Base-by-base conservation (phyloP, 2,888 invertebrate species). In the Prosopocoilus inquinatus region DNA sequence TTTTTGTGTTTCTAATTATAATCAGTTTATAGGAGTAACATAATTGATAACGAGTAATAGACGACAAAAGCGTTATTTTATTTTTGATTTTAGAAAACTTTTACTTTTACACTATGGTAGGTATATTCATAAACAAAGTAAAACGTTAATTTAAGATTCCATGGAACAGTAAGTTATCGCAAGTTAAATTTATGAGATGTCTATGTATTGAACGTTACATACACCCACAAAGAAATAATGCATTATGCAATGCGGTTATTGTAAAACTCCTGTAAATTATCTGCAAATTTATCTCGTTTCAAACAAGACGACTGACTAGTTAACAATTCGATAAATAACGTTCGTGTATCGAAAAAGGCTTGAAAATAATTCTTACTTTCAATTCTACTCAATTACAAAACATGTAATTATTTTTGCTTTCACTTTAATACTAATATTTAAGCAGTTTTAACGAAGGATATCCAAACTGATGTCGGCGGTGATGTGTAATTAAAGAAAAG, bases 371-470 rank as follows among this genome's bases (percentile, higher is more conserved):
- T 41, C 41, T 13, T 41, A 41, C 41, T 41, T 41, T 34, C 44
- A 44, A 50, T 44, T 44, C 43, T 44, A 41, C 35, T 44, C 44
- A 34, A 43, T 50, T 50, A 50, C 44, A 50, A 43, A 50, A 44
- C 50, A 34, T 16, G 34, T 33, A 35, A 50, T 50, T 45, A 50
- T 50, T 50, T 13, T 50, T 33, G 44, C 50, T 50, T 50, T 50
- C 50, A 50, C 50, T 44, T 39, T 50, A 50, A 50, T 45, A 5
- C 20, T 28, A 44, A 50, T 34, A 50, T 50, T 50, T 50, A 50
- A 50, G 45, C 35, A 44, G 35, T 44, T 50, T 50, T 50, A 50
- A 50, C 34, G 13, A 43, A 50, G 50, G 50, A 44, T 50, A 44
- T 50, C 44, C 50, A 50, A 16, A 44, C 32, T 36, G 20, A 5